phyloP scores from a whole-genome alignment of 2,888 invertebrate species.

The Bibio marci region DNA sequence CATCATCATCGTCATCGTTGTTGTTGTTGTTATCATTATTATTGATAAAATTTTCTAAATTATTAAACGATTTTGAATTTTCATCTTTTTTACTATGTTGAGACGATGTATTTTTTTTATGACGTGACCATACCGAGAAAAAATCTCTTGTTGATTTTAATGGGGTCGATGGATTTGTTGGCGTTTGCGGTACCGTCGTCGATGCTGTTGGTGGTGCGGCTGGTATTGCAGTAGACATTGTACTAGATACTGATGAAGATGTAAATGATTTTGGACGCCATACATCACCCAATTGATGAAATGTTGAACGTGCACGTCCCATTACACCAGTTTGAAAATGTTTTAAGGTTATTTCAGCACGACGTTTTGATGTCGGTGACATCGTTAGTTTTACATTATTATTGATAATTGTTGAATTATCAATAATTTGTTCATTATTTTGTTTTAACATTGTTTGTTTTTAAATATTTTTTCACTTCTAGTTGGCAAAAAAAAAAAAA shows the following conservation, averaged over 20 bases:
- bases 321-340: conserved; percentile 11
- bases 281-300: conserved; percentile 11
- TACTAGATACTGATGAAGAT: neutral
- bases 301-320: conserved; percentile 6
- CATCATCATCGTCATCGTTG: neutral
- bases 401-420: conserved; percentile 11
- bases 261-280: conserved; percentile 2
- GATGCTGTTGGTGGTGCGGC: neutral
- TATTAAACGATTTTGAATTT: too few species aligned
- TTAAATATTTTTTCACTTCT: too few species aligned
- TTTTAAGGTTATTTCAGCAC: conserved; percentile 2
- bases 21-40: too few species aligned
- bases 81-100: conserved; percentile 7
- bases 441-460: neutral
- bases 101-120: conserved; percentile 16
- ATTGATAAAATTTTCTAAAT: too few species aligned
- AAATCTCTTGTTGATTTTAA: conserved; percentile 28
- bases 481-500: too few species aligned
- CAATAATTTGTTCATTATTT: conserved; percentile 4
- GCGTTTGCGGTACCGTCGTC: too few species aligned
- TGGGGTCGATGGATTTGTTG: conserved; percentile 12
- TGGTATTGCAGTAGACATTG: neutral
- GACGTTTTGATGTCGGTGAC: conserved; percentile 10
- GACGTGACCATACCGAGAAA: conserved; percentile 20
- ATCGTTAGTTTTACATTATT: conserved; percentile 8